Evolutionary conservation across 2,113 vertebrate genomes (phyloP).

Genomic region (Heterotilapia buettikoferi): DNA sequence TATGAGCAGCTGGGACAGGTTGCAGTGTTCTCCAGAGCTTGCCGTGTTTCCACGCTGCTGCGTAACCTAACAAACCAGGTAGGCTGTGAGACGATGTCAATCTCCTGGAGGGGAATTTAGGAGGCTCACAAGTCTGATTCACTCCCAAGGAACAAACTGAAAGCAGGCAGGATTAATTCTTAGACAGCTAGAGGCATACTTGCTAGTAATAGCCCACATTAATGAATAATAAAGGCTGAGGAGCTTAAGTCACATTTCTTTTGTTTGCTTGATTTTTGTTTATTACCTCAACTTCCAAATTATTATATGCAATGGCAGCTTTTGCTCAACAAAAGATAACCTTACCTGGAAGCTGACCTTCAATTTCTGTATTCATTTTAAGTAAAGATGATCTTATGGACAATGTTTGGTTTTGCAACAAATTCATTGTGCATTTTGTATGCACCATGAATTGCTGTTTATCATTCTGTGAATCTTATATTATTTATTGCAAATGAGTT

Average conservation of each 20-base stretch:
- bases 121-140: slow-evolving; percentile 13
- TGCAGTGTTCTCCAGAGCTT: neutral
- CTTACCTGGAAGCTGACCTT: neutral
- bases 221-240: neutral
- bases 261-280: neutral
- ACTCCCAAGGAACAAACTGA: neutral
- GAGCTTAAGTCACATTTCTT: neutral
- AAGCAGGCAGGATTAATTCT: neutral
- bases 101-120: slow-evolving; percentile 31
- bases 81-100: neutral
- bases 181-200: neutral
- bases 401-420: neutral
- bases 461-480: neutral
- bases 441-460: neutral
- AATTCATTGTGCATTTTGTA: neutral
- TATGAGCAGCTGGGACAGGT: neutral
- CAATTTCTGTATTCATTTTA: neutral
- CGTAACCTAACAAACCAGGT: slow-evolving; percentile 19
- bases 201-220: neutral
- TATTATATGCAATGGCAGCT: neutral
- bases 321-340: neutral
- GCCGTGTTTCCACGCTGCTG: slow-evolving; percentile 5
- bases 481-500: neutral
- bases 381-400: neutral
- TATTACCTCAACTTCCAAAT: neutral